A percentile compares a stretch with the other conserved stretches of the same genome.
Evolutionary conservation across 2,888 invertebrate genomes (phyloP).

Genomic region (Teleiodes luculella): DNA sequence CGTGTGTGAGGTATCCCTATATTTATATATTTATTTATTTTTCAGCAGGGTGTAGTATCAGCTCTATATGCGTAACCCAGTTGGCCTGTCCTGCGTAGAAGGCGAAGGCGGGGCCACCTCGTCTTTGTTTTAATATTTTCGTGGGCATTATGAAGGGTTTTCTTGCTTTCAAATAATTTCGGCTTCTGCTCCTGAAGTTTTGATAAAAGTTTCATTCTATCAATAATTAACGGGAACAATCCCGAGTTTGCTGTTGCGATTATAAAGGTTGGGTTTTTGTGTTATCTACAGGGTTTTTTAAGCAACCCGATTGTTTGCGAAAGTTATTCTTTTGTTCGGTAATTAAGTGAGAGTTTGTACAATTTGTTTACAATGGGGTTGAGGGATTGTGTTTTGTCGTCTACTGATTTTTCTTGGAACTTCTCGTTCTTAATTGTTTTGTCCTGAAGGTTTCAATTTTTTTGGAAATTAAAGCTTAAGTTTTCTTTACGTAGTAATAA

Average conservation of each 20-base stretch:
- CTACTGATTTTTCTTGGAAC: neutral
- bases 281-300: conserved; percentile 53
- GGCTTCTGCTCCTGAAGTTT: conserved; percentile 78
- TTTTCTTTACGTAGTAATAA: too few relatives aligned
- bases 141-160: conserved; percentile 78
- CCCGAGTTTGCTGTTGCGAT: conserved; percentile 70
- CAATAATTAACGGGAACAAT: conserved; percentile 77
- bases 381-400: neutral
- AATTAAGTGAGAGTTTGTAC: conserved; percentile 40
- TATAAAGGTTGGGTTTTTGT: conserved; percentile 66
- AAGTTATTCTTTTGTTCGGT: conserved; percentile 45
- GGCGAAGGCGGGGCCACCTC: conserved; percentile 68
- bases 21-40: neutral
- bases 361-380: neutral
- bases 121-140: conserved; percentile 80
- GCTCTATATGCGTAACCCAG: conserved; percentile 44
- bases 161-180: conserved; percentile 77
- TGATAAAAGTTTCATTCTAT: conserved; percentile 79
- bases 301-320: conserved; percentile 13
- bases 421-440: neutral
- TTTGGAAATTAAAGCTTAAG: too few relatives aligned
- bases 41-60: conserved; percentile 29
- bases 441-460: too few relatives aligned
- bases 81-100: conserved; percentile 52
- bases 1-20: too few relatives aligned